Evolutionary conservation across 1,140 invertebrate genomes (phyloP), one percentile per base, ranked within the genome.

Genomic region (Drosophila tani): DNA sequence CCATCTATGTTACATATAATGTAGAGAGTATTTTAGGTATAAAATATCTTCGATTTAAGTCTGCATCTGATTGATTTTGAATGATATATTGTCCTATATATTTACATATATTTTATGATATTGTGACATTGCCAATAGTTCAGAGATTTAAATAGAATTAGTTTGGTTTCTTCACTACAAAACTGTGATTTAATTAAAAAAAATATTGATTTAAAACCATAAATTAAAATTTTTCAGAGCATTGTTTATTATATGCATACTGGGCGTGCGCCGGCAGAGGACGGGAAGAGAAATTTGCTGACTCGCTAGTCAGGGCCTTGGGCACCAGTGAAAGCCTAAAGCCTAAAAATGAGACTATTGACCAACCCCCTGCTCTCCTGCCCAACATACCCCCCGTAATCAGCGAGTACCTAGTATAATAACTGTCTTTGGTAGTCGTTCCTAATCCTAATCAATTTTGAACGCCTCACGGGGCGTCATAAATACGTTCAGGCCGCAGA

Each of bases 401-500:
- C 27, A 1, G 5, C 7, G 6, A n/a, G 12, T 24, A 35, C 56
- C 45, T 40, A n/a, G 43, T 29, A 8, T 73, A 60, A 73, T 73
- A 60, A 59, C 73, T 64, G 63, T 60, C 63, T 57, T 32, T 45
- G 68, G 66, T 57, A 66, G 76, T 79, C 68, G 47, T 59, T 66
- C 68, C 84, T 83, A 87, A 87, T 87, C 84, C 84, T 84, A 86
- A 86, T 86, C 83, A 87, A 87, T 86, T 87, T 87, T 69, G 77
- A 88, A 88, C 74, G 81, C 62, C 84, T 87, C 81, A 79, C 85
- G 78, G 90, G 84, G 84, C 85, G 84, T 90, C 81, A 88, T 84
- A 88, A 88, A 90, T 82, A 84, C 74, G 81, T 75, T 81, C 64
- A 64, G 56, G 32, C 62, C 38, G 35, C 5, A 67, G 56, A 85